A percentile compares a stretch with the other conserved stretches of the same genome.
Evolutionary conservation across 1,140 invertebrate species (phyloP).

Genomic region (Octopus sinensis): DNA sequence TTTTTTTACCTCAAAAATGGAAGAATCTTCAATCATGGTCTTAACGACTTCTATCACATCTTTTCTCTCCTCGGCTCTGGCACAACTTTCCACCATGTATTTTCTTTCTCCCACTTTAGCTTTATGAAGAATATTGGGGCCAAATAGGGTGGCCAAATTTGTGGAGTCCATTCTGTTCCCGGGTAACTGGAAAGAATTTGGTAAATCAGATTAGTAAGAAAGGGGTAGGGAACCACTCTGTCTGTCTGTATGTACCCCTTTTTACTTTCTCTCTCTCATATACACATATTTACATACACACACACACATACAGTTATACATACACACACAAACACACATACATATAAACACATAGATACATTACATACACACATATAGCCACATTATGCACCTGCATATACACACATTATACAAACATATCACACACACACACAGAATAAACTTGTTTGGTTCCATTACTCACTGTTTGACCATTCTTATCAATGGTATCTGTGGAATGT

Average conservation of each 20-base stretch:
- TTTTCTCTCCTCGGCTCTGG: constrained; percentile 74
- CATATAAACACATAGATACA: no score
- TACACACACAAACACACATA: no score
- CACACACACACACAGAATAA: no score
- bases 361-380: no score
- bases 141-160: constrained; percentile 88
- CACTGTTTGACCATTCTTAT: constrained; percentile 58
- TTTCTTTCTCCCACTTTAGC: constrained; percentile 62
- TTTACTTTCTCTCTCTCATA: no score
- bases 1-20: constrained; percentile 67
- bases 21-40: constrained; percentile 74
- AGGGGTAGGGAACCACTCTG: no score
- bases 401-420: no score
- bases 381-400: no score
- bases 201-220: not conserved
- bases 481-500: constrained; percentile 68
- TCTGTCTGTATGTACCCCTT: no score
- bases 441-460: constrained; percentile 4
- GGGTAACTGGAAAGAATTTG: constrained; percentile 57
- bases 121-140: constrained; percentile 86
- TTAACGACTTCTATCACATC: constrained; percentile 86
- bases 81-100: constrained; percentile 58
- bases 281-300: no score
- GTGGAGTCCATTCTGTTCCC: constrained; percentile 92
- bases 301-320: no score